Conservation (phyloP, 2,888 invertebrate species). For the Chrysolina americana region DNA sequence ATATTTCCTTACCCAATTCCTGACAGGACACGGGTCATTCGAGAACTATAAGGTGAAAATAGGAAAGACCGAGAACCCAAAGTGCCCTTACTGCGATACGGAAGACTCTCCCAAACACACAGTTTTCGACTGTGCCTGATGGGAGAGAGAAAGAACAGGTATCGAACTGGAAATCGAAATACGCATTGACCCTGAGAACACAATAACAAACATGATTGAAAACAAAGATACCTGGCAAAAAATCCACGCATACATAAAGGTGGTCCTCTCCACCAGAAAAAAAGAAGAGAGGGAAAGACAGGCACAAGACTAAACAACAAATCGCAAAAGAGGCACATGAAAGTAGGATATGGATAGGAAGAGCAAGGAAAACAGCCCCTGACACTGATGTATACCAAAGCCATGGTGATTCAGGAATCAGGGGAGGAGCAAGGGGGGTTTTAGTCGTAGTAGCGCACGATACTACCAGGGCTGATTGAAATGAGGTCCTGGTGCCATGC, state of each 20-base stretch:
- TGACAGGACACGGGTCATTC: slow-evolving; percentile 16
- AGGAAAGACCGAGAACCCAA: slow-evolving; percentile 7
- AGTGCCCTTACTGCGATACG: slow-evolving; percentile 2
- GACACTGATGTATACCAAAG: no score
- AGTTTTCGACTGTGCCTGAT: slow-evolving; percentile 4
- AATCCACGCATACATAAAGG: background rate
- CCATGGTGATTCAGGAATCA: background rate
- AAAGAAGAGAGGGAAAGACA: slow-evolving; percentile 18
- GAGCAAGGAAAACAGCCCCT: no score
- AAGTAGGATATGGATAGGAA: no score
- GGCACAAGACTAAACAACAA: background rate
- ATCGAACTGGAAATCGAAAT: background rate
- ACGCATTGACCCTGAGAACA: slow-evolving; percentile 4
- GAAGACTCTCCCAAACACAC: slow-evolving; percentile 11
- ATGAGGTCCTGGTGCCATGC: slow-evolving; percentile 1
- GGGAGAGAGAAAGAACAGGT: background rate
- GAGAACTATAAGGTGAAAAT: background rate
- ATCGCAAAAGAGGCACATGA: background rate
- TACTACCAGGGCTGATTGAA: slow-evolving; percentile 2
- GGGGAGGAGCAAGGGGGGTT: background rate
- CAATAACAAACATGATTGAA: background rate
- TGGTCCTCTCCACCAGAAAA: background rate
- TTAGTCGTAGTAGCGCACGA: slow-evolving; percentile 3
- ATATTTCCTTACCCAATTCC: background rate
- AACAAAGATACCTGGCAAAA: slow-evolving; percentile 1